Conservation (phyloP, 2,113 vertebrate species). For the Madoqua kirkii region DNA sequence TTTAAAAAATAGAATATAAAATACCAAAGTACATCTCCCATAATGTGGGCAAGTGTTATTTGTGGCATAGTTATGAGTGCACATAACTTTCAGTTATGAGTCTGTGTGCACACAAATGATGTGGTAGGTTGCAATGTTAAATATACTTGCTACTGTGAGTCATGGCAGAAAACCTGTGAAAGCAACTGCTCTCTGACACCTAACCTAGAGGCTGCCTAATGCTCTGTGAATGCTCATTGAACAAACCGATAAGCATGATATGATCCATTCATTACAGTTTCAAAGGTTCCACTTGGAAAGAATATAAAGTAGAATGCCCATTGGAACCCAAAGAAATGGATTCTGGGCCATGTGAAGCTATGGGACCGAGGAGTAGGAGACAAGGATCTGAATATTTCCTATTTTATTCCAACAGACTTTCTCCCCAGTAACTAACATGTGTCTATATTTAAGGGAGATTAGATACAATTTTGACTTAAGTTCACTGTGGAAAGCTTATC, state of each 20-base stretch:
- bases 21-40: neutral
- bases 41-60: neutral
- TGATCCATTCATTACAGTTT: neutral
- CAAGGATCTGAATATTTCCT: neutral
- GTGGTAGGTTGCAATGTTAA: neutral
- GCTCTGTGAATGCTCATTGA: neutral
- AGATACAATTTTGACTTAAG: neutral
- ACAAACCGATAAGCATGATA: neutral
- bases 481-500: slow-evolving; percentile 31
- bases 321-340: neutral
- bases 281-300: neutral
- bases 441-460: neutral
- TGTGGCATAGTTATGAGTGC: neutral
- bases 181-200: neutral
- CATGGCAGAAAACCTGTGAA: neutral
- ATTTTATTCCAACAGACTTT: neutral
- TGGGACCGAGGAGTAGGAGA: neutral
- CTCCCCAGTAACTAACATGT: neutral
- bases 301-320: neutral
- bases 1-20: neutral
- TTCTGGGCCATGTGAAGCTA: neutral
- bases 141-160: neutral
- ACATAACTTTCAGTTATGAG: neutral
- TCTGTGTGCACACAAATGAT: neutral
- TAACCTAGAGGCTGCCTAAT: neutral